phyloP scores from a whole-genome alignment of 1,140 invertebrate genomes.

The Phocides pigmalion region DNA sequence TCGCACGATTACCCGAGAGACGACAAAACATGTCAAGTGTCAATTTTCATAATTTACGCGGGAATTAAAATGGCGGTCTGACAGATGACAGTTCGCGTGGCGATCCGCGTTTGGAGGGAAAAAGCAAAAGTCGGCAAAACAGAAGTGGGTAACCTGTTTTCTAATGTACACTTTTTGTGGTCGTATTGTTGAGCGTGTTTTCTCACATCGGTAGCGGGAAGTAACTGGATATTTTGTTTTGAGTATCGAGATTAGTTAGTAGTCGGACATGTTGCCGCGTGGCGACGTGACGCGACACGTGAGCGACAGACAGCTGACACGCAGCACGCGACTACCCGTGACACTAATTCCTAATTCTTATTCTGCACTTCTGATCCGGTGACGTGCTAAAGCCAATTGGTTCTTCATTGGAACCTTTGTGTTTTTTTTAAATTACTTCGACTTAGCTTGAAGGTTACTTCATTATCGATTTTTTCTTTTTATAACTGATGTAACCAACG shows the following conservation, averaged over 20 bases:
- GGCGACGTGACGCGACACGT: slow-evolving; percentile 70
- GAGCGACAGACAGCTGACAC: slow-evolving; percentile 69
- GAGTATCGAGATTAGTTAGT: slow-evolving; percentile 56
- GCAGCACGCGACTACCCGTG: slow-evolving; percentile 52
- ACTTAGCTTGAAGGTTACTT: too few species aligned
- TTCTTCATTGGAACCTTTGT: not conserved
- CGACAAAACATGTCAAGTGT: slow-evolving; percentile 78
- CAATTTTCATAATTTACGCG: slow-evolving; percentile 75
- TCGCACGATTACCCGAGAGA: slow-evolving; percentile 74
- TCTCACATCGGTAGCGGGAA: slow-evolving; percentile 25
- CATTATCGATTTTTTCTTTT: too few species aligned
- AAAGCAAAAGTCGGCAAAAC: slow-evolving; percentile 7
- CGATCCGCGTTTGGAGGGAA: slow-evolving; percentile 33
- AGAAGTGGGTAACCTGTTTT: slow-evolving; percentile 23
- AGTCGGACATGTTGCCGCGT: slow-evolving; percentile 52
- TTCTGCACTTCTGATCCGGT: slow-evolving; percentile 23
- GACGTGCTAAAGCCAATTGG: not conserved
- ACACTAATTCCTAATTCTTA: slow-evolving; percentile 52
- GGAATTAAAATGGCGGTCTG: slow-evolving; percentile 74
- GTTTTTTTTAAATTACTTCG: too few species aligned
- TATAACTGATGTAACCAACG: too few species aligned
- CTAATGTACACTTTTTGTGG: slow-evolving; percentile 22
- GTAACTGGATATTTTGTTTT: slow-evolving; percentile 52
- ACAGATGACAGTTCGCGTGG: slow-evolving; percentile 68
- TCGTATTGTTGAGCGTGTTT: slow-evolving; percentile 10